Evolutionary conservation across 1,140 invertebrate genomes (phyloP), one percentile per base, ranked within the genome.

Genomic region (Solenopsis fugax): DNA sequence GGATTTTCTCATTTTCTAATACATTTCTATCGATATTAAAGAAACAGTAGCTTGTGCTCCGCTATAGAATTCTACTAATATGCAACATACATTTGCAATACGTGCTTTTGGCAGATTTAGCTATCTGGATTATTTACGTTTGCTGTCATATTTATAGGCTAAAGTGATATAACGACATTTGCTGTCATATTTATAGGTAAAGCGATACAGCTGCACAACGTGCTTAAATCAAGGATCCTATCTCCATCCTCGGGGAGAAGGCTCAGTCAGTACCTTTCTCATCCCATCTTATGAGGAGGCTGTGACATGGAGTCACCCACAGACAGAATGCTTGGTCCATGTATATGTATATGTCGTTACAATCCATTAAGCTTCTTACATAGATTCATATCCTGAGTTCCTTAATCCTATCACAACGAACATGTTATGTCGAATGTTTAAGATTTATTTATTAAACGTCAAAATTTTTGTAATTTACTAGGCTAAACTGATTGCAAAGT

Each of bases 301-400:
- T 78, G 45, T 78, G 76, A 78, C 41, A 65, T 7, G 29, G 6
- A 65, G 58, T 48, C 45, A 34, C 18, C 24, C 24, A 34, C 48
- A 34, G 48, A 71, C n/a, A 54, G n/a, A 54, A 54, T 71, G 34
- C 21, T 71, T 18, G 34, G 10, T 56, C 18, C 4, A 62, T 48
- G 16, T 48, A 64, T 34, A 52, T 54, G 18, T 52, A 67, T 12
- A 21, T 37, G 18, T 48, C n/a, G 34, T 24, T 69, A 80, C 48
- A 54, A 78, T 13, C 64, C 9, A 54, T 81, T 69, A 81, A 81
- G 48, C 34, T 13, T 81, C 62, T 81, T 54, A 52, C 45, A 67
- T 60, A 13, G 37, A 62, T 81, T 67, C 29, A 37, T 67, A 67
- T 81, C 48, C 16, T 56, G 34, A 54, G 5, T 13, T 65, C 7